Base-by-base conservation (phyloP, 2,113 vertebrate genomes). In the Myotis yumanensis region DNA sequence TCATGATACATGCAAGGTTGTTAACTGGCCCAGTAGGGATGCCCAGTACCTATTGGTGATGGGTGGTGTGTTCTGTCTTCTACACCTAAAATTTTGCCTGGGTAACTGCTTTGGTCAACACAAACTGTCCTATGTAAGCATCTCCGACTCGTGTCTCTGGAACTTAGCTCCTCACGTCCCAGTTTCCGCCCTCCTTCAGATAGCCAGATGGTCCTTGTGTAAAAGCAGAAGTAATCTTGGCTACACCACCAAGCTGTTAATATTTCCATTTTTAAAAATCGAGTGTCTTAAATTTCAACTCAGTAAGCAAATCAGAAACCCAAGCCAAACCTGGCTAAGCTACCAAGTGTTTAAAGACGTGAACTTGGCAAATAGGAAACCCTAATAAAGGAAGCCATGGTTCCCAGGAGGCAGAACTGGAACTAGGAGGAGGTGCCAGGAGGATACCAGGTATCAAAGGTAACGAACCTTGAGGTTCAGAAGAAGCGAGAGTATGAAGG, bases 281-380 rank as follows among this genome's bases (percentile, higher is more conserved):
- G 71, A 90, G 71, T 84, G 35, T 73, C 40, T 92, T 91, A 54
- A 80, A 57, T 95, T 95, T 94, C 79, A 81, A 71, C 37, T 84
- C 46, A 16, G 7, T 77, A 77, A 94, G 64, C 86, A 93, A 94
- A 59, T 89, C 48, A 91, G 91, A 83, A 89, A n/a, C 80, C 32
- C 37, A 77, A 95, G 59, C 43, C 52, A 89, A 91, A 93, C 35
- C 5, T 71, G 35, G 23, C 35, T 91, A 51, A 89, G 35, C 46
- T n/a, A 71, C 37, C 64, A 86, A 89, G 7, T 95, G 20, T 92
- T 92, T 87, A 77, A 95, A 95, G 89, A 75, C 25, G 43, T 0
- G 1, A 95, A 81, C 46, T 86, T 92, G 89, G 48, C 86, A 80
- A 30, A 59, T 68, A 30, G 46, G 92, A 87, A 92, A 79, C n/a